phyloP scores from a whole-genome alignment of 64 coral and sea anemone species.

The Montipora efflorescens region DNA sequence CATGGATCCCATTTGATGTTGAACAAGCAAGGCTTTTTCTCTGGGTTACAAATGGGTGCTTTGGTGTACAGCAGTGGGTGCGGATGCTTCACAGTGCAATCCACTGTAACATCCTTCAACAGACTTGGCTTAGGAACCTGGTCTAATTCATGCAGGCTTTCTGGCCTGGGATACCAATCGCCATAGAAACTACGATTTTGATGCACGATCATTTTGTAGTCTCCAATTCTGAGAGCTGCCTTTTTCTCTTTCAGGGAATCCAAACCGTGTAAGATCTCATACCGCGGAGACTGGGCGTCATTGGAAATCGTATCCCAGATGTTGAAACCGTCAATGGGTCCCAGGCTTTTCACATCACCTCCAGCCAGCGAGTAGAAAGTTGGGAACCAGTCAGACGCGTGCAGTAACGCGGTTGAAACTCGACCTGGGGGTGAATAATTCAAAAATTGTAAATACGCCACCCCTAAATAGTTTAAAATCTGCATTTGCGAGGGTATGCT shows the following conservation, averaged over 20 bases:
- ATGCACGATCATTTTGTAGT: conserved; percentile 96
- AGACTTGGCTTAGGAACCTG: conserved; percentile 69
- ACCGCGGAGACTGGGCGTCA: conserved; percentile 72
- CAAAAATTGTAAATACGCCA: too few relatives aligned
- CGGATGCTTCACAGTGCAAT: conserved; percentile 87
- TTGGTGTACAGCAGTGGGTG: conserved; percentile 94
- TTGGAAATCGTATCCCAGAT: conserved; percentile 85
- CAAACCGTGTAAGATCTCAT: conserved; percentile 94
- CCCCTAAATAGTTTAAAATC: too few relatives aligned
- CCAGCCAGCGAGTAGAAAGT: conserved; percentile 77
- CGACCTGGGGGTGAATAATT: conserved; percentile 46
- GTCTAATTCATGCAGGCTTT: conserved; percentile 64
- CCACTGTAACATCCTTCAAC: conserved; percentile 65
- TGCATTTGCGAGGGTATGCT: too few relatives aligned
- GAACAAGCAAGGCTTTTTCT: conserved; percentile 93
- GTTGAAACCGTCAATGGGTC: conserved; percentile 86
- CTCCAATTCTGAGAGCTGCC: conserved; percentile 89
- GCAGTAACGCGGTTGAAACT: conserved; percentile 84
- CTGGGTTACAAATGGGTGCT: conserved; percentile 91
- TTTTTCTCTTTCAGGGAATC: conserved; percentile 82
- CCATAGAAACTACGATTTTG: conserved; percentile 86
- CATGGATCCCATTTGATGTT: conserved; percentile 99
- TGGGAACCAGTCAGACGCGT: conserved; percentile 88
- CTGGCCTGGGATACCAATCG: conserved; percentile 94
- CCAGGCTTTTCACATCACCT: conserved; percentile 45